phyloP scores from a whole-genome alignment of 2,797 vertebrate species.

The Pipistrellus pygmaeus region DNA sequence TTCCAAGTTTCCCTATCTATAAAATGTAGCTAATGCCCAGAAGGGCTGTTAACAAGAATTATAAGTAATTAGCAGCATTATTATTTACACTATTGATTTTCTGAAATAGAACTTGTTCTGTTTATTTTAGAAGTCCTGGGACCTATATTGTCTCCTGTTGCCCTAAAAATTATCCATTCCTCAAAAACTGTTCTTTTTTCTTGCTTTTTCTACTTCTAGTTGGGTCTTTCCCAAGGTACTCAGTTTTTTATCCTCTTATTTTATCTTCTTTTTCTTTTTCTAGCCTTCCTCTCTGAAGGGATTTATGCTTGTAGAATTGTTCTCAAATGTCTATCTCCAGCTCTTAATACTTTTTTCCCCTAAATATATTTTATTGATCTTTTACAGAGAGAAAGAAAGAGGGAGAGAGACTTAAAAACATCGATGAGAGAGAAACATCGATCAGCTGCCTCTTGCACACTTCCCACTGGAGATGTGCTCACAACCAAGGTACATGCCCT shows the following conservation, averaged over 20 bases:
- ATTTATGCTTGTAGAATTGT: background rate
- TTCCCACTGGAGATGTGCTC: too few relatives aligned
- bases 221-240: background rate
- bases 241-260: background rate
- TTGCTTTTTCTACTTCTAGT: background rate
- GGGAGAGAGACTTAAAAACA: too few relatives aligned
- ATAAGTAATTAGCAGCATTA: background rate
- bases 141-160: background rate
- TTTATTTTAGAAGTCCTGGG: background rate
- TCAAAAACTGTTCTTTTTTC: slow-evolving; percentile 46
- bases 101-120: background rate
- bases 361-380: too few relatives aligned
- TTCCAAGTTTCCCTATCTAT: background rate
- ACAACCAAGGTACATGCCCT: too few relatives aligned
- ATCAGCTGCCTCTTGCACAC: too few relatives aligned
- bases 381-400: too few relatives aligned
- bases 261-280: background rate
- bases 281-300: background rate
- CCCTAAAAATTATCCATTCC: background rate
- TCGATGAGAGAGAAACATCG: too few relatives aligned
- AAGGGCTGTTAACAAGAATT: slow-evolving; percentile 12
- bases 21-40: slow-evolving; percentile 4
- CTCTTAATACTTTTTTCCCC: slow-evolving; percentile 11
- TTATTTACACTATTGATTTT: background rate
- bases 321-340: slow-evolving; percentile 1